Evolutionary conservation across 2,797 vertebrate genomes (phyloP), one percentile per base, ranked within the genome.

Genomic region (Ctenosaura bakeri): DNA sequence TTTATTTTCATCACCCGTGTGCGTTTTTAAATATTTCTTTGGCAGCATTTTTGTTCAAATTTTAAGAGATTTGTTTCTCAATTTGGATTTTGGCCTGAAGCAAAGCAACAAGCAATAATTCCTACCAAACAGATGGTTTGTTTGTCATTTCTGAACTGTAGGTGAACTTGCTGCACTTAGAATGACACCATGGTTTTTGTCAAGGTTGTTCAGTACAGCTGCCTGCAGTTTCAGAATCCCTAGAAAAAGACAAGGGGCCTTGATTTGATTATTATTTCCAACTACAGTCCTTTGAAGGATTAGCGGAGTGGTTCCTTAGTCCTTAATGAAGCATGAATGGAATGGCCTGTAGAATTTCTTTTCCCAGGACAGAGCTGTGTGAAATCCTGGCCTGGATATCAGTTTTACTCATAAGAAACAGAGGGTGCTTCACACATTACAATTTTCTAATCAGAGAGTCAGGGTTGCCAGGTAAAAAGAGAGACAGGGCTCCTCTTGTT

Each of bases 61-160:
- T 32, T 66, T 46, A 46, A 78, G 38, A 32, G 56, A 29, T 59
- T 62, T n/a, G 38, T 18, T 94, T 94, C 91, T 90, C 89, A 73
- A 73, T 81, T 85, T 73, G 0, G 0, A 56, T 1, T 26, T 71
- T 87, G 29, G 81, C 90, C 46, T 73, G 93, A 71, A 87, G 90
- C 66, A 56, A 92, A 94, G 93, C 91, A 77, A 29, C 0, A 78
- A 79, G 92, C 4, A 86, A 85, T 46, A 73, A 71, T 93, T 93
- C 90, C 93, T 1, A 38, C 1, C 52, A 82, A 95, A 92, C 95
- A 96, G 95, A 90, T 85, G 87, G 69, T 42, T 78, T 46, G 92
- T 89, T 76, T 77, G 78, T n/a, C 46, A 42, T 92, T 89, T 90
- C 90, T 92, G 92, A 95, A 94, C 95, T 95, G 0, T 0, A 89